Percentiles rank a stretch among this genome's conserved stretches.
Evolutionary conservation across 2,888 invertebrate species (phyloP).

Genomic region (Volucella inanis): DNA sequence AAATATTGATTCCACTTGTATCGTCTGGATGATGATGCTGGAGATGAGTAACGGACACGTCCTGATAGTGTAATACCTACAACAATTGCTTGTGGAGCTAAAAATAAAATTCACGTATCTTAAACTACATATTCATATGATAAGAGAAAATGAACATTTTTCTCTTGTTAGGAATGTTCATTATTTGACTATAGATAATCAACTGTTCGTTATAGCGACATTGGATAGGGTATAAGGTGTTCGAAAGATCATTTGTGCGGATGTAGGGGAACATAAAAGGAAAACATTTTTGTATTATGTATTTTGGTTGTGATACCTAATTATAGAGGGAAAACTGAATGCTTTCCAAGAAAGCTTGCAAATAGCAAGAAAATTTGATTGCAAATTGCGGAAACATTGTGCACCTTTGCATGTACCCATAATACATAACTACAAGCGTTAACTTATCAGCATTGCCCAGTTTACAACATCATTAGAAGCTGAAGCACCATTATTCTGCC

Average conservation of each 20-base stretch:
- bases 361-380: background rate
- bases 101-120: conserved; percentile 5
- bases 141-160: conserved; percentile 15
- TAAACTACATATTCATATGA: conserved; percentile 5
- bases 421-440: no score
- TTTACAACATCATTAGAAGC: no score
- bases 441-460: no score
- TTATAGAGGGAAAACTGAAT: conserved; percentile 3
- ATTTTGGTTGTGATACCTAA: conserved; percentile 9
- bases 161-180: background rate
- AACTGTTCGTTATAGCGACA: conserved; percentile 1
- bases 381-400: background rate
- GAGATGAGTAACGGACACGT: background rate
- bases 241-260: background rate
- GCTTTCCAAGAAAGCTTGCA: background rate
- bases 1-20: conserved; percentile 40
- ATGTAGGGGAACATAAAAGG: background rate
- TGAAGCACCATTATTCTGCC: no score
- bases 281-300: background rate
- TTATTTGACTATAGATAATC: conserved; percentile 30
- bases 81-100: conserved; percentile 9
- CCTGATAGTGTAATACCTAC: conserved; percentile 2
- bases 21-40: background rate
- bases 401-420: no score
- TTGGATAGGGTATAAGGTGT: conserved; percentile 7